phyloP scores from a whole-genome alignment of 2,888 invertebrate species.

The Chymomyza caudatula region DNA sequence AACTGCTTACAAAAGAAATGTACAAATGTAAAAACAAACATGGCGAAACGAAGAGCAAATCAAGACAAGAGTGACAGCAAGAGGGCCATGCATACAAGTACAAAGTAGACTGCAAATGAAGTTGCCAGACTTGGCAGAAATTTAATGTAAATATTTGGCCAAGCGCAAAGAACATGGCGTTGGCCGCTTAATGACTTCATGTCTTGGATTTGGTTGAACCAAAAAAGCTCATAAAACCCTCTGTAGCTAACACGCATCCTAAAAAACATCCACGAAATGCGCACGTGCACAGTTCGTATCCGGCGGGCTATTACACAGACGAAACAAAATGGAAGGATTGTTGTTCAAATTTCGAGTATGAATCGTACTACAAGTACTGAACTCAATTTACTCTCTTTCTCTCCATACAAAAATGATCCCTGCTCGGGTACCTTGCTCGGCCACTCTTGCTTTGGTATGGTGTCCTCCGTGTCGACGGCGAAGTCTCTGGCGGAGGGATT shows the following conservation, averaged over 20 bases:
- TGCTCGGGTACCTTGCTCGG: too few relatives aligned
- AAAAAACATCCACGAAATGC: not conserved
- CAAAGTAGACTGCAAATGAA: constrained; percentile 56
- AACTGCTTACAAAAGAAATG: not conserved
- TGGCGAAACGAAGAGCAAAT: not conserved
- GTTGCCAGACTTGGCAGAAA: constrained; percentile 38
- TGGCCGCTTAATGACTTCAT: constrained; percentile 5
- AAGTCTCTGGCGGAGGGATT: too few relatives aligned
- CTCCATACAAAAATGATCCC: too few relatives aligned
- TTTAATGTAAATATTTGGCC: constrained; percentile 64
- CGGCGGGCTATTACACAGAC: too few relatives aligned
- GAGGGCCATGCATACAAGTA: constrained; percentile 3
- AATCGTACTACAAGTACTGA: too few relatives aligned
- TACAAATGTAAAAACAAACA: constrained; percentile 45
- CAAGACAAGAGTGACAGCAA: constrained; percentile 5
- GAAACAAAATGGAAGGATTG: too few relatives aligned
- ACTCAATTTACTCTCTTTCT: too few relatives aligned
- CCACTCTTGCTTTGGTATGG: too few relatives aligned
- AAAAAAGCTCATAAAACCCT: not conserved
- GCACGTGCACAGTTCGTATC: not conserved
- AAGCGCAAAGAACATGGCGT: constrained; percentile 34
- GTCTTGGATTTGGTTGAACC: not conserved
- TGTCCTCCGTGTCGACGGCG: too few relatives aligned
- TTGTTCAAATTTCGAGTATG: too few relatives aligned
- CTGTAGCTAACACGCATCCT: not conserved